A percentile compares a stretch with the other conserved stretches of the same genome.
Evolutionary conservation across 2,113 vertebrate genomes (phyloP).

Genomic region (Lanius ludovicianus): DNA sequence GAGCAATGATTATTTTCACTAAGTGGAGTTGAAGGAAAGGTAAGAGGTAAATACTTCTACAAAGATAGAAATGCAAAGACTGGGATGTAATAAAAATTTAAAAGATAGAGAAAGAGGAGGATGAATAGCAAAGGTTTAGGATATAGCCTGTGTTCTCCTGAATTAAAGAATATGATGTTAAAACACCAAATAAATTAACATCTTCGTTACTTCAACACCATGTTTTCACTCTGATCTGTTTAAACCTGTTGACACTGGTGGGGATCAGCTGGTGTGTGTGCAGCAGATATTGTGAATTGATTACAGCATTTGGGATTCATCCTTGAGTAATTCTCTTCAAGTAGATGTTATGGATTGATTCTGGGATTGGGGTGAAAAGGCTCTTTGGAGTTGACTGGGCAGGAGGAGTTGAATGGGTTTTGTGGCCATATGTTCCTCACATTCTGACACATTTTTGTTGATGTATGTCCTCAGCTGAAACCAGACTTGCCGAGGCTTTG

Average conservation of each 20-base stretch:
- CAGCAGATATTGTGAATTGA: not conserved
- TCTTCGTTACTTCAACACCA: not conserved
- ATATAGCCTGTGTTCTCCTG: not conserved
- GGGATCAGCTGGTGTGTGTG: conserved; percentile 27
- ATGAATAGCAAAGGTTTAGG: not conserved
- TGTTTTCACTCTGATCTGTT: not conserved
- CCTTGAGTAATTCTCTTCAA: not conserved
- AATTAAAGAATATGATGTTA: not conserved
- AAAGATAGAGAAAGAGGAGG: not conserved
- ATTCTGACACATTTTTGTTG: not conserved
- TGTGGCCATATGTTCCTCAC: not conserved
- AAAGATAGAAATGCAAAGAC: not conserved
- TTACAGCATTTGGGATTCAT: conserved; percentile 9
- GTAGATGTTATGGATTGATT: not conserved
- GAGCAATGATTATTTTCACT: not conserved
- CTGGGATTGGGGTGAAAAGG: not conserved
- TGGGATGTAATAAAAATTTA: not conserved
- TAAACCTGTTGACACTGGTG: conserved; percentile 20
- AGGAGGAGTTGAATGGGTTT: not conserved
- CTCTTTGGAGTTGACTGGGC: not conserved
- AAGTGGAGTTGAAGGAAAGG: not conserved
- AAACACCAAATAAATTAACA: not conserved
- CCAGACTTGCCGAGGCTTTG: not conserved
- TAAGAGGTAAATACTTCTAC: not conserved
- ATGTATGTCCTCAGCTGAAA: not conserved